phyloP scores from a whole-genome alignment of 2,888 invertebrate genomes.

The Eupeodes luniger region DNA sequence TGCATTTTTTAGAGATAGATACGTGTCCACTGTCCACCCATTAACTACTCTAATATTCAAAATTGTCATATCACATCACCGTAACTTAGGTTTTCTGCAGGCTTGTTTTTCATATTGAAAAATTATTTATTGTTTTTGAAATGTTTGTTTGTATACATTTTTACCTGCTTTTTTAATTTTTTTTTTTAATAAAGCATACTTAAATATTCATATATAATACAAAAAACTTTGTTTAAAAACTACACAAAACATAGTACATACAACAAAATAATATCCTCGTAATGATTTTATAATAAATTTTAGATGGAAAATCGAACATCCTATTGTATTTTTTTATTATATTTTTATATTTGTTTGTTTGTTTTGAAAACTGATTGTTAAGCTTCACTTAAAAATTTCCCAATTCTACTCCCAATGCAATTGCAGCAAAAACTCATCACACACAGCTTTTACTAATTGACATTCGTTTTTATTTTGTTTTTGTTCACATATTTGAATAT shows the following conservation, averaged over 20 bases:
- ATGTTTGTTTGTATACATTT: not conserved
- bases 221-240: not conserved
- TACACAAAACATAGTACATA: not conserved
- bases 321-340: not conserved
- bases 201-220: too few relatives aligned
- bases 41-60: too few relatives aligned
- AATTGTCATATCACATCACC: too few relatives aligned
- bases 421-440: slow-evolving; percentile 34
- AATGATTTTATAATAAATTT: slow-evolving; percentile 67
- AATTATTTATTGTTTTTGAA: too few relatives aligned
- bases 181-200: not conserved
- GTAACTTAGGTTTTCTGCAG: too few relatives aligned
- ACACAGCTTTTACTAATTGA: slow-evolving; percentile 71
- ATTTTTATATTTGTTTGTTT: slow-evolving; percentile 20
- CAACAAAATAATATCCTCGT: slow-evolving; percentile 22
- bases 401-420: slow-evolving; percentile 9
- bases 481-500: not conserved
- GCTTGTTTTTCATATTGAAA: too few relatives aligned
- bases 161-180: not conserved
- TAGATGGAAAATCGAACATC: slow-evolving; percentile 43
- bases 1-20: too few relatives aligned
- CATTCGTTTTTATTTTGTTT: slow-evolving; percentile 56
- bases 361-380: slow-evolving; percentile 24
- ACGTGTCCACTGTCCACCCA: too few relatives aligned
- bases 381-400: slow-evolving; percentile 33